A percentile compares a stretch with the other conserved stretches of the same genome.
Conservation (phyloP, 2,113 vertebrate genomes). For the Neogobius melanostomus region DNA sequence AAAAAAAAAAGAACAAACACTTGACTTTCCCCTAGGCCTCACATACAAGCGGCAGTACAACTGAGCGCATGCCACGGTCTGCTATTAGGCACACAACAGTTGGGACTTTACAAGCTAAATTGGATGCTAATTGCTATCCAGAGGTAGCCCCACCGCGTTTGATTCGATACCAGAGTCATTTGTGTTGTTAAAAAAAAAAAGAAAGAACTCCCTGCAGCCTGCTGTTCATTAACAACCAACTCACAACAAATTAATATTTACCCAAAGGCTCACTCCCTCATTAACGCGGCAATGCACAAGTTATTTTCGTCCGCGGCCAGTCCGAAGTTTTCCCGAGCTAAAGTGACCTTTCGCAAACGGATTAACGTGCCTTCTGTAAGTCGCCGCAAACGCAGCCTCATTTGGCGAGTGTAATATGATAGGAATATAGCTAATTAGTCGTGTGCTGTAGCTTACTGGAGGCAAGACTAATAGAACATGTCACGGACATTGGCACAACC, state of each 20-base stretch:
- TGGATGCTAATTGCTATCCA: conserved; percentile 44
- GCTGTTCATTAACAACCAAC: conserved; percentile 56
- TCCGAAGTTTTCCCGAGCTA: conserved; percentile 16
- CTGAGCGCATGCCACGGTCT: conserved; percentile 5
- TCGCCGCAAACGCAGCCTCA: conserved; percentile 1
- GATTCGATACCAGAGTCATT: conserved; percentile 38
- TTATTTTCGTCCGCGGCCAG: conserved; percentile 20
- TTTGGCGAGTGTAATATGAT: conserved; percentile 5
- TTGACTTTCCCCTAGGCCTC: conserved; percentile 38
- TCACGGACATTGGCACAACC: conserved; percentile 1
- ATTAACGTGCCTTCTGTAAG: conserved; percentile 4
- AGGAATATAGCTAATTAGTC: conserved; percentile 6
- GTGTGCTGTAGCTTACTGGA: neutral
- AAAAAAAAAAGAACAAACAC: conserved; percentile 20
- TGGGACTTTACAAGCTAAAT: conserved; percentile 37
- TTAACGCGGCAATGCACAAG: conserved; percentile 36
- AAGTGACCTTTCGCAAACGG: conserved; percentile 19
- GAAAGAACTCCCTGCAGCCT: conserved; percentile 49
- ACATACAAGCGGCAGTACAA: conserved; percentile 11
- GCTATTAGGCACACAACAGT: conserved; percentile 34
- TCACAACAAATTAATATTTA: conserved; percentile 62
- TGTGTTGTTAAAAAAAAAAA: conserved; percentile 24
- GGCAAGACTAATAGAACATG: conserved; percentile 6
- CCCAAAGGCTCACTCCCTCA: conserved; percentile 53
- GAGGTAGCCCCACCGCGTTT: conserved; percentile 18